phyloP scores from a whole-genome alignment of 1,140 invertebrate species.

The Heliconius nattereri region DNA sequence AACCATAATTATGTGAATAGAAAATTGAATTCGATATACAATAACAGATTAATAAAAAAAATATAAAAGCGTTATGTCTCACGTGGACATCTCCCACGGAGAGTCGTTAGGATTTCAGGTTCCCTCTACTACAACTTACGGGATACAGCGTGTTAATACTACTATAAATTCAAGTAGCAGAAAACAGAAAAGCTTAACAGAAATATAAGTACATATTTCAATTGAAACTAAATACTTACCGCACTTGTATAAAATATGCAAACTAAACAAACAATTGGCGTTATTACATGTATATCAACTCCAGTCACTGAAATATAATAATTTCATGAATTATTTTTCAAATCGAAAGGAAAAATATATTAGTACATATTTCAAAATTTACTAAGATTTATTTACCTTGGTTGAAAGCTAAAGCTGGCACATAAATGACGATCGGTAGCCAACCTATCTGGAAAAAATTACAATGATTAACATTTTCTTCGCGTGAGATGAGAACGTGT shows the following conservation, averaged over 20 bases:
- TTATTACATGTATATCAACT: conserved; percentile 90
- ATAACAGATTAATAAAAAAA: too few relatives aligned
- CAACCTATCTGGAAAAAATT: conserved; percentile 83
- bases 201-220: background rate
- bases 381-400: conserved; percentile 81
- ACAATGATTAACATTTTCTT: background rate
- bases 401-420: conserved; percentile 88
- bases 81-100: too few relatives aligned
- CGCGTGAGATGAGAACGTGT: too few relatives aligned
- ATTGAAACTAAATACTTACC: conserved; percentile 81
- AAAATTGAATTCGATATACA: too few relatives aligned
- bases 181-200: too few relatives aligned
- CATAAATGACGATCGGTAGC: conserved; percentile 88
- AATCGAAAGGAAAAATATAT: background rate
- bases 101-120: background rate
- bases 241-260: conserved; percentile 96
- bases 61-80: too few relatives aligned
- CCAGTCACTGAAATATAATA: conserved; percentile 87
- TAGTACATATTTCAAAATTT: conserved; percentile 17
- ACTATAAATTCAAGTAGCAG: background rate
- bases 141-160: too few relatives aligned
- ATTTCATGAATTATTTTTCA: conserved; percentile 6
- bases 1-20: too few relatives aligned
- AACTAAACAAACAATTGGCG: conserved; percentile 91
- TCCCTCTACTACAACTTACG: background rate